Evolutionary conservation across 2,888 invertebrate genomes (phyloP), one percentile per base, ranked within the genome.

Genomic region (Cosmorhoe ocellata): DNA sequence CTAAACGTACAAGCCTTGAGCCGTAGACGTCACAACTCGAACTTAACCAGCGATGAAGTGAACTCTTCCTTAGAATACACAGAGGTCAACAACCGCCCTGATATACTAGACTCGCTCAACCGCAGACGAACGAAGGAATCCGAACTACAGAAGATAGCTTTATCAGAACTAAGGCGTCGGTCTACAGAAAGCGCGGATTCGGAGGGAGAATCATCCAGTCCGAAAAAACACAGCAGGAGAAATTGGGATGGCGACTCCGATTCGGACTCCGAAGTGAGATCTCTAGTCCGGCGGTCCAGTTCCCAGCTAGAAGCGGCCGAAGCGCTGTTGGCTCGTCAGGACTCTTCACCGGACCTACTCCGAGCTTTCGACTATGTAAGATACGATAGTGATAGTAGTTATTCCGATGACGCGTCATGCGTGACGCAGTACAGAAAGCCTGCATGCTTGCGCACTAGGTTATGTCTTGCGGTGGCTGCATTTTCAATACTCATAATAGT

Each of bases 191-290:
- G 85, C 58, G 84, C 70, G 1, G 86, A 88, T 28, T 85, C 88
- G 0, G 89, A 84, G 46, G 82, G 73, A 47, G 82, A 79, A 38
- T 77, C 80, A 5, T 81, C 84, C 14, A 81, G 85, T 38, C 84
- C 86, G 6, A 83, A 82, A 66, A 83, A 84, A 65, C 81, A 81
- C 48, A 74, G 81, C 32, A 64, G 84, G 0, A 65, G 81, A 49
- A 76, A 75, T 50, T 81, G 81, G 75, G 79, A 75, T 31, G 71
- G 74, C 46, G 91, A 91, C 64, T 93, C 94, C 39, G 94, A 94
- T 68, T 94, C 94, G 46, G 94, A 94, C 67, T 77, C 91, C 27
- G 94, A 94, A 60, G 84, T 93, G 28, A 91, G 92, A 39, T 90
- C 93, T 64, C 81, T 95, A 27, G 81, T 95, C 41, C 91, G 93